A percentile compares a stretch with the other conserved stretches of the same genome.
phyloP scores from a whole-genome alignment of 2,888 invertebrate species.

The Matsumyia berberina region DNA sequence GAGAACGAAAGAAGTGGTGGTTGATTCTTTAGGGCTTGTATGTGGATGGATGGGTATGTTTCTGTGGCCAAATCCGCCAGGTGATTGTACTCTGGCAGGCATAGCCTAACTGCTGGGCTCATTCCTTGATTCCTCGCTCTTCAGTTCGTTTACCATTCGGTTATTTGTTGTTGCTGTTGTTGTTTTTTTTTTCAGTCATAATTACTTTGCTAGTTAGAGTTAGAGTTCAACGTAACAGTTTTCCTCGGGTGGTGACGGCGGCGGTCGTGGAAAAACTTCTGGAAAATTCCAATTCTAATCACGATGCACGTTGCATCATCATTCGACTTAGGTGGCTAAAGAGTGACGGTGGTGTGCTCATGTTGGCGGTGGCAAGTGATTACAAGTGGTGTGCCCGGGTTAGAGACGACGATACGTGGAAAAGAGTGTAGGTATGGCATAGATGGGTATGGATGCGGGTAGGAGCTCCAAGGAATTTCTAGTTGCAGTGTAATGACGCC shows the following conservation, averaged over 20 bases:
- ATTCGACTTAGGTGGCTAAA: constrained; percentile 64
- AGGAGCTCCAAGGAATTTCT: constrained; percentile 69
- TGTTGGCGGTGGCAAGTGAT: constrained; percentile 33
- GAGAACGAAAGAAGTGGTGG: constrained; percentile 10
- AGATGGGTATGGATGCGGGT: constrained; percentile 32
- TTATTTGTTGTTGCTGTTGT: constrained; percentile 26
- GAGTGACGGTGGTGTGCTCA: constrained; percentile 35
- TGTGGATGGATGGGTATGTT: constrained; percentile 6
- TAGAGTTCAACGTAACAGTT: constrained; percentile 76
- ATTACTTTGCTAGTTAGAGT: constrained; percentile 69
- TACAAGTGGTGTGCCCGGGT: constrained; percentile 3
- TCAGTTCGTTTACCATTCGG: constrained; percentile 19
- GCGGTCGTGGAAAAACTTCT: constrained; percentile 49
- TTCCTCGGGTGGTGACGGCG: constrained; percentile 46
- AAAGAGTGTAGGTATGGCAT: constrained; percentile 47
- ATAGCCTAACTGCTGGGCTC: constrained; percentile 50
- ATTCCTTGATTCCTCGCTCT: constrained; percentile 50
- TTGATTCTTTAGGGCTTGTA: constrained; percentile 61
- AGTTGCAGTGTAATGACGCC: constrained; percentile 66
- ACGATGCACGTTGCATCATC: constrained; percentile 75
- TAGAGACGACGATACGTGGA: constrained; percentile 22
- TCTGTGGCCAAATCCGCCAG: constrained; percentile 68
- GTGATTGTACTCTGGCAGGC: constrained; percentile 68
- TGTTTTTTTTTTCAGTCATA: constrained; percentile 53
- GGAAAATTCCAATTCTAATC: constrained; percentile 75